These are phyloP conservation scores for Betta splendens DNA, from an alignment of 2,797 vertebrate genomes.

Conservation along the genomic window DNA sequence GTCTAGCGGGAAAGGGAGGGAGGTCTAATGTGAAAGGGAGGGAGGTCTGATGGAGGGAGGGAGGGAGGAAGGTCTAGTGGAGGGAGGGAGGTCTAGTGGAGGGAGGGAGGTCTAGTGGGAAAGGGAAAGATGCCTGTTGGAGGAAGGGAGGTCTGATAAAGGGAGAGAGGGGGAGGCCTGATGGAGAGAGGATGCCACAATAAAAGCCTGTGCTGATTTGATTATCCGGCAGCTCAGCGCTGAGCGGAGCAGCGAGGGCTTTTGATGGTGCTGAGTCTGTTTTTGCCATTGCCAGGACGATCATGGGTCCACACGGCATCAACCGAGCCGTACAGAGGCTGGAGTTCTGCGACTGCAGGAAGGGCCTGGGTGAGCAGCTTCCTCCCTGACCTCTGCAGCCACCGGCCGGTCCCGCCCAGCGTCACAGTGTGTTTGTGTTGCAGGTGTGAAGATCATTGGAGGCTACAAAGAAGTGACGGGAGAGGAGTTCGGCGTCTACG, in stretches of 20 bases:
- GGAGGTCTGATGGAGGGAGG: too few species aligned
- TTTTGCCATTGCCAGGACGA: slow-evolving; percentile 78
- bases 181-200: slow-evolving; percentile 11
- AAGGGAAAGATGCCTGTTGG: too few species aligned
- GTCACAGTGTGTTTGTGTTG: neutral
- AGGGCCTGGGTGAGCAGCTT: slow-evolving; percentile 84
- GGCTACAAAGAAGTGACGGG: slow-evolving; percentile 83
- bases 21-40: too few species aligned
- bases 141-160: neutral
- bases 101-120: too few species aligned
- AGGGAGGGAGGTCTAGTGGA: too few species aligned
- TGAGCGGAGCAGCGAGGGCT: slow-evolving; percentile 28
- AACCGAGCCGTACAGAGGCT: slow-evolving; percentile 83
- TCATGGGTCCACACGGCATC: slow-evolving; percentile 89
- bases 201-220: slow-evolving; percentile 67
- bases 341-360: slow-evolving; percentile 85
- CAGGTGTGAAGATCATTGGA: slow-evolving; percentile 89
- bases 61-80: too few species aligned
- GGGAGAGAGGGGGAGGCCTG: neutral
- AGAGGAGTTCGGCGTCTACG: slow-evolving; percentile 88
- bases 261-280: slow-evolving; percentile 19
- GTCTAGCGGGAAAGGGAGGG: too few species aligned
- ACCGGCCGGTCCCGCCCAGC: neutral
- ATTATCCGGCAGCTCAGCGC: slow-evolving; percentile 44
- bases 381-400: slow-evolving; percentile 23